Conservation (phyloP, 2,888 invertebrate genomes). For the Eumacrocentrus americanus region DNA sequence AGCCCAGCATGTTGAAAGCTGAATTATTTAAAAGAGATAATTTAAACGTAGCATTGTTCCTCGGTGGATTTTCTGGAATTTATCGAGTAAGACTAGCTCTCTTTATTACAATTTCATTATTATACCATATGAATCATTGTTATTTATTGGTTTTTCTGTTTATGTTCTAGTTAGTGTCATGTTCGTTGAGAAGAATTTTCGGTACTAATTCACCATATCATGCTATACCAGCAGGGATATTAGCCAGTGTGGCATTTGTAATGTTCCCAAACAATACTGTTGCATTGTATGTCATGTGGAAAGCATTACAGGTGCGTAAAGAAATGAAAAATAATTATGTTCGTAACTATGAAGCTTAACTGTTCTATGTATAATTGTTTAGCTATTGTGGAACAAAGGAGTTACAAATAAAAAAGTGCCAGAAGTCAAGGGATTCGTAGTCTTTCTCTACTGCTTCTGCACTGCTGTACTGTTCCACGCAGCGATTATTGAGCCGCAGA, state of each 20-base stretch:
- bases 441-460: constrained; percentile 76
- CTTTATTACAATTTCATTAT: constrained; percentile 1
- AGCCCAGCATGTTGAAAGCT: constrained; percentile 63
- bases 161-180: constrained; percentile 70
- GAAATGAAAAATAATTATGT: constrained; percentile 14
- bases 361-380: no score
- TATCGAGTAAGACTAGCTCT: constrained; percentile 66
- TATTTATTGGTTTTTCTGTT: constrained; percentile 17
- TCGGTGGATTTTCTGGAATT: constrained; percentile 73
- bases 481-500: constrained; percentile 79
- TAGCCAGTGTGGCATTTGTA: constrained; percentile 74
- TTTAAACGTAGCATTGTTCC: constrained; percentile 70
- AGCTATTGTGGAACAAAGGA: constrained; percentile 77
- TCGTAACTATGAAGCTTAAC: not conserved
- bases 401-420: constrained; percentile 71
- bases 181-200: constrained; percentile 69
- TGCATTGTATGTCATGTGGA: constrained; percentile 84
- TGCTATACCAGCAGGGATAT: constrained; percentile 74
- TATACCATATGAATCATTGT: constrained; percentile 2
- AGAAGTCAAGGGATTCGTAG: constrained; percentile 72
- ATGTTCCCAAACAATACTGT: constrained; percentile 79
- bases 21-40: constrained; percentile 66
- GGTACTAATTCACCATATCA: constrained; percentile 69
- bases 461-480: constrained; percentile 80
- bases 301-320: constrained; percentile 74